phyloP scores from a whole-genome alignment of 2,888 invertebrate genomes.

The Eubasilissa splendida region DNA sequence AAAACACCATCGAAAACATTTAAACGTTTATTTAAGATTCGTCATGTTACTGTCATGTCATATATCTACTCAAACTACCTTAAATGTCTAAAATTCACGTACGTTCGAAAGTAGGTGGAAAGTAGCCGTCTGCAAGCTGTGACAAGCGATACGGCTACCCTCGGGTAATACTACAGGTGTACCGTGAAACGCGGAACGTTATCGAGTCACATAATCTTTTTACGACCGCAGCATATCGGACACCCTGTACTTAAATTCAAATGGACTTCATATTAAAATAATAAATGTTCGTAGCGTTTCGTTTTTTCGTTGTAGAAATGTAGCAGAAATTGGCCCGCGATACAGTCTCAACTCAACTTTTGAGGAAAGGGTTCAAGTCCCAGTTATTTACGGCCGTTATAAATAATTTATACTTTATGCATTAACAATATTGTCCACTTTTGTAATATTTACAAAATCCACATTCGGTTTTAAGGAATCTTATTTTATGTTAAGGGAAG shows the following conservation, averaged over 20 bases:
- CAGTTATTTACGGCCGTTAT: neutral
- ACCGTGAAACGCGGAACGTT: constrained; percentile 48
- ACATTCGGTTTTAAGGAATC: no score
- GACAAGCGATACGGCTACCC: no score
- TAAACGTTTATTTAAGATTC: no score
- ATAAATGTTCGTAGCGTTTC: constrained; percentile 48
- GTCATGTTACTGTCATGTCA: no score
- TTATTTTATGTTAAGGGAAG: no score
- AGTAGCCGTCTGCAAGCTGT: no score
- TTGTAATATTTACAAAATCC: no score
- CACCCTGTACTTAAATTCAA: constrained; percentile 59
- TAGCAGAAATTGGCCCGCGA: constrained; percentile 47
- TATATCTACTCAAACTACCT: no score
- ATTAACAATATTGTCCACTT: no score
- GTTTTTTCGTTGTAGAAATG: constrained; percentile 50
- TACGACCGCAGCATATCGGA: constrained; percentile 57
- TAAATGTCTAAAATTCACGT: no score
- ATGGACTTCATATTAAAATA: constrained; percentile 57
- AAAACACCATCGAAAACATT: no score
- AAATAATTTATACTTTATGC: neutral
- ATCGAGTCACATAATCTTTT: constrained; percentile 54
- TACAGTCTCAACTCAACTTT: neutral
- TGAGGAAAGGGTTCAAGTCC: neutral
- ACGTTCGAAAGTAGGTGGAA: no score
- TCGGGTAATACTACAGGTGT: constrained; percentile 49